Evolutionary conservation across 2,888 invertebrate species (phyloP).

Genomic region (Pherbina coryleti): DNA sequence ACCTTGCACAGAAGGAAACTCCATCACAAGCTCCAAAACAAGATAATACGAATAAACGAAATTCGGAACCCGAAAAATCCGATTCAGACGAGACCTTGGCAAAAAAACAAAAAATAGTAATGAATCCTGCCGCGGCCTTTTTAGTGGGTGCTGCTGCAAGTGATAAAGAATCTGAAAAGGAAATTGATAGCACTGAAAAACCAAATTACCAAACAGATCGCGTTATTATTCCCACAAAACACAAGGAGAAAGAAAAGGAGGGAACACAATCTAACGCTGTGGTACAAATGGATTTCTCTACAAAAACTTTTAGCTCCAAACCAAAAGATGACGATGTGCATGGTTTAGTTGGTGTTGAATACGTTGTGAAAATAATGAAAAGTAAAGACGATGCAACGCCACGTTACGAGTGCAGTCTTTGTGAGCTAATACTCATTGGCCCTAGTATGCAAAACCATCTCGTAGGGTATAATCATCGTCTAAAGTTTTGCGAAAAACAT

Average conservation of each 20-base stretch:
- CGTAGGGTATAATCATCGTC: constrained; percentile 81
- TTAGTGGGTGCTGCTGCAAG: constrained; percentile 7
- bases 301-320: constrained; percentile 48
- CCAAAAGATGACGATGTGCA: constrained; percentile 49
- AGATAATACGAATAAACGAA: constrained; percentile 19
- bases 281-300: constrained; percentile 46
- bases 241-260: constrained; percentile 39
- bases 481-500: constrained; percentile 77
- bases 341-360: constrained; percentile 79
- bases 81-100: not conserved
- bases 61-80: not conserved
- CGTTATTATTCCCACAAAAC: constrained; percentile 51
- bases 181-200: constrained; percentile 20
- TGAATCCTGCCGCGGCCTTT: constrained; percentile 43
- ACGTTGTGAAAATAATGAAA: constrained; percentile 80
- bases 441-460: constrained; percentile 83
- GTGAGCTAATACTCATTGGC: constrained; percentile 82
- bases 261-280: not conserved
- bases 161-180: not conserved
- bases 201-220: constrained; percentile 51
- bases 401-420: constrained; percentile 81
- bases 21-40: not conserved
- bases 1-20: constrained; percentile 24
- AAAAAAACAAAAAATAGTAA: constrained; percentile 41
- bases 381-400: constrained; percentile 76